Evolutionary conservation across 2,888 invertebrate species (phyloP).

Genomic region (Epirrhoe tristata): DNA sequence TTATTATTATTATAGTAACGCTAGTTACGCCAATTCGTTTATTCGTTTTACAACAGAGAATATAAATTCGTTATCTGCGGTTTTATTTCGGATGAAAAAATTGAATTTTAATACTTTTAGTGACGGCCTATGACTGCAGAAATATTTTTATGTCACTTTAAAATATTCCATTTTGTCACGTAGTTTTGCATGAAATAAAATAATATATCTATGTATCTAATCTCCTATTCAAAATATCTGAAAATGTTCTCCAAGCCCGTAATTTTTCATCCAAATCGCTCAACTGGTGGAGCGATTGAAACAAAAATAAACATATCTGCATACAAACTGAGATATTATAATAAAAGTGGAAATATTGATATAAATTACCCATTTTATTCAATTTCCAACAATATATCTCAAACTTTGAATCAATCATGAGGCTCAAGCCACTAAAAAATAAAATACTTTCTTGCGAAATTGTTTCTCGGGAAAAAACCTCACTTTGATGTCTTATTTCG

Average conservation of each 20-base stretch:
- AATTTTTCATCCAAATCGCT: no score
- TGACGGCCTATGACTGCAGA: conserved; percentile 1
- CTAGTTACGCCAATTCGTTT: not conserved
- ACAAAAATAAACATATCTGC: no score
- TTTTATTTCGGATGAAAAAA: conserved; percentile 18
- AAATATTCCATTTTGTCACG: conserved; percentile 2
- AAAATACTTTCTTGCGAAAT: conserved; percentile 21
- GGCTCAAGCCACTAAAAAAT: conserved; percentile 10
- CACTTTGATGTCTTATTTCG: conserved; percentile 44
- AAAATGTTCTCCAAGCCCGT: no score
- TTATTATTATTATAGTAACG: no score
- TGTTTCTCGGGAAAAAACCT: conserved; percentile 32
- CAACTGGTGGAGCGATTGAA: no score
- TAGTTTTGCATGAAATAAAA: not conserved
- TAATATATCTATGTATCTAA: no score
- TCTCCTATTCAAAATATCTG: no score
- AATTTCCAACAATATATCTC: not conserved
- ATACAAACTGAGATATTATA: no score
- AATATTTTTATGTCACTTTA: conserved; percentile 3
- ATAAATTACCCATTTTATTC: not conserved
- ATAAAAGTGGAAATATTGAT: no score
- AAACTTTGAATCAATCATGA: not conserved
- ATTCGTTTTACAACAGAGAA: conserved; percentile 10
- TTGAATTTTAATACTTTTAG: conserved; percentile 23
- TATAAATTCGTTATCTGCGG: conserved; percentile 26